phyloP scores from a whole-genome alignment of 2,888 invertebrate species.

The Crematogaster levior region DNA sequence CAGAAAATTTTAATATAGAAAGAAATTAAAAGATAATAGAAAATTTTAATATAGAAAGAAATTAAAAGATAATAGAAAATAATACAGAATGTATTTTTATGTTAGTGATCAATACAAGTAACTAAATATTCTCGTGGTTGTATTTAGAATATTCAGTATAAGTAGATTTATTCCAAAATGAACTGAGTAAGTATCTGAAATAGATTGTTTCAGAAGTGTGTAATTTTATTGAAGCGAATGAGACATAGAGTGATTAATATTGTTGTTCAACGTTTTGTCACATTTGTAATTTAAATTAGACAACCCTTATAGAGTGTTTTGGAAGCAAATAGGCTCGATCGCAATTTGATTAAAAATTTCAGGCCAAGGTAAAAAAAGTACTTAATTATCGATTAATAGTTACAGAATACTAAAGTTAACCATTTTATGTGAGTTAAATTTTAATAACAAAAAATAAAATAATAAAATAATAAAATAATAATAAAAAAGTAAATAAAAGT shows the following conservation, averaged over 20 bases:
- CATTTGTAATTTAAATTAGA: conserved; percentile 44
- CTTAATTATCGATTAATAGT: background rate
- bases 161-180: background rate
- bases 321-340: conserved; percentile 2
- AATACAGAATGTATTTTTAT: background rate
- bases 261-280: conserved; percentile 8
- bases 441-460: too few species aligned
- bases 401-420: background rate
- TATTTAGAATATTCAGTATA: background rate
- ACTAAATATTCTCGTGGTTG: background rate
- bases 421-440: background rate
- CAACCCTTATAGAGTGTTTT: background rate
- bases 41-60: background rate
- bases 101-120: background rate
- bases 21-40: background rate
- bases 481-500: background rate
- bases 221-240: conserved; percentile 2
- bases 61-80: background rate
- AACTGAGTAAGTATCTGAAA: background rate
- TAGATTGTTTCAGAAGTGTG: background rate
- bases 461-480: too few species aligned
- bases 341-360: conserved; percentile 11
- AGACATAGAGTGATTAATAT: conserved; percentile 25
- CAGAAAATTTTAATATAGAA: background rate
- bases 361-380: conserved; percentile 7